These are phyloP conservation scores for Clarias laeviceps DNA, from an alignment of 2,797 vertebrate genomes.

Conservation along the genomic window DNA sequence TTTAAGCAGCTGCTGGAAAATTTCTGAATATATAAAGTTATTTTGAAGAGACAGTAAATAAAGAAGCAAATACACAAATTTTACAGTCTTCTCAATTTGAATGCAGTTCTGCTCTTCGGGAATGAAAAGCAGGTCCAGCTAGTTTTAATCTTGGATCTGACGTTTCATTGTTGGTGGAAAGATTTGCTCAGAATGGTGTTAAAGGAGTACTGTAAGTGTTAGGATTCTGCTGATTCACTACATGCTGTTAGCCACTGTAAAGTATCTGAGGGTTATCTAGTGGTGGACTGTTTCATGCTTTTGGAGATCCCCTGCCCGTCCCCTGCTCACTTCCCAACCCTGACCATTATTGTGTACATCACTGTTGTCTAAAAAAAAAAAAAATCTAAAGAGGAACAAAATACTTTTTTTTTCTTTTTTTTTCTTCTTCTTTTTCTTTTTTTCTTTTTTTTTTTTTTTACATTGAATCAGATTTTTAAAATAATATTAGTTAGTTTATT, in stretches of 20 bases:
- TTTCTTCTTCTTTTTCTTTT: too few species aligned
- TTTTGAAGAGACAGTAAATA: background rate
- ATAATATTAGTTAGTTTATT: background rate
- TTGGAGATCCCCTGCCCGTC: slow-evolving; percentile 7
- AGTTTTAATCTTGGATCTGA: background rate
- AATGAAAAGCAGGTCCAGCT: background rate
- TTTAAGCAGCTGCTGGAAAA: background rate
- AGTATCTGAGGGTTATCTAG: background rate
- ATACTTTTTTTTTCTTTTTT: background rate
- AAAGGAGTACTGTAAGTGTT: background rate
- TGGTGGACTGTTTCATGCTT: background rate
- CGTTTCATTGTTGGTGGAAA: background rate
- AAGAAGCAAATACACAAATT: background rate
- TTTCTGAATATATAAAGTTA: background rate
- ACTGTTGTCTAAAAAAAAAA: background rate
- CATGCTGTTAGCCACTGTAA: background rate
- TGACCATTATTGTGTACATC: slow-evolving; percentile 24
- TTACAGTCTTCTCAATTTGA: background rate
- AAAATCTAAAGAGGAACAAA: background rate
- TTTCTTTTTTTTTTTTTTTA: too few species aligned
- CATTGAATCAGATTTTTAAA: too few species aligned
- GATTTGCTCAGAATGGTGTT: background rate
- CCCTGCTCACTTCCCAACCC: background rate
- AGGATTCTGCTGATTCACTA: background rate
- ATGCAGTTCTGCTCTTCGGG: background rate